Percentiles rank a stretch among this genome's conserved stretches.
phyloP scores from a whole-genome alignment of 2,888 invertebrate species.

The Himalopsyche tibetana region DNA sequence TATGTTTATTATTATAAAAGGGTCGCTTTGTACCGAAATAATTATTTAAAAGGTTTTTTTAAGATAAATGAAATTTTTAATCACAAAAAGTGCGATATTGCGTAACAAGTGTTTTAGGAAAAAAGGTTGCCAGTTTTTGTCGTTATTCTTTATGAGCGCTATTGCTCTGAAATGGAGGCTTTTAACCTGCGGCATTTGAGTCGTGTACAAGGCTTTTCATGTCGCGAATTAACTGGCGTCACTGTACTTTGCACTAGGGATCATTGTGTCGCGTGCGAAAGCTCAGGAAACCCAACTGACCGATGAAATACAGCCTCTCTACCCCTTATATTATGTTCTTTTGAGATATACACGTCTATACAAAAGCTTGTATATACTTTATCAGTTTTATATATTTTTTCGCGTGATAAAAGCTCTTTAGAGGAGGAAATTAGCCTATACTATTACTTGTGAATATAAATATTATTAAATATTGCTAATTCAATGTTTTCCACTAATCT shows the following conservation, averaged over 20 bases:
- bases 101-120: not conserved
- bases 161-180: conserved; percentile 13
- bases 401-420: too few relatives aligned
- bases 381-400: too few relatives aligned
- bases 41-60: not conserved
- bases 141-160: conserved; percentile 27
- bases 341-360: too few relatives aligned
- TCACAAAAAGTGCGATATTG: not conserved
- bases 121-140: conserved; percentile 17
- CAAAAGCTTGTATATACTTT: too few relatives aligned
- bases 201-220: conserved; percentile 20
- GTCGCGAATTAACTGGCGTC: conserved; percentile 10
- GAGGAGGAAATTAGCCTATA: too few relatives aligned
- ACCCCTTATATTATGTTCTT: too few relatives aligned
- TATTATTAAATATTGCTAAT: too few relatives aligned
- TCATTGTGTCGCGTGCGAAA: not conserved
- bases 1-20: too few relatives aligned
- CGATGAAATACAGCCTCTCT: conserved; percentile 18
- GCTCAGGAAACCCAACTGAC: not conserved
- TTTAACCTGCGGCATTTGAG: conserved; percentile 34
- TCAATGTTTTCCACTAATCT: too few relatives aligned
- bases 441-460: too few relatives aligned
- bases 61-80: not conserved
- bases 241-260: conserved; percentile 18
- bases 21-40: not conserved